These are phyloP conservation scores for Pampus argenteus DNA, from an alignment of 2,797 vertebrate species.

Conservation along the genomic window DNA sequence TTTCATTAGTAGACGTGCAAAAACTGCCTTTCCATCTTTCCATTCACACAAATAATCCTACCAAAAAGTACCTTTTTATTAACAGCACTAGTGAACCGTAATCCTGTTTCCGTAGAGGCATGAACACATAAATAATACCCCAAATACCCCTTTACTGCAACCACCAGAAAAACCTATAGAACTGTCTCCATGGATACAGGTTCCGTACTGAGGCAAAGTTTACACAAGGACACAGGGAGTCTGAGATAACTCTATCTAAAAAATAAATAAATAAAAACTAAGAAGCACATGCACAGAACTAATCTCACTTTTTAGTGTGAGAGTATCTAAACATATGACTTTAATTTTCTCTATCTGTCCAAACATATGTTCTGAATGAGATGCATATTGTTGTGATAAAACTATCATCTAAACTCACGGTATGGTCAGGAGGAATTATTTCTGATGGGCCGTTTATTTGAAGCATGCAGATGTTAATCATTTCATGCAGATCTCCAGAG, in stretches of 20 bases:
- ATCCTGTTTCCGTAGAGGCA: constrained; percentile 1
- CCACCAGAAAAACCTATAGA: not conserved
- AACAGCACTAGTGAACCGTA: not conserved
- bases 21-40: not conserved
- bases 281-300: not conserved
- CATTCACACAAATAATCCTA: not conserved
- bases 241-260: not conserved
- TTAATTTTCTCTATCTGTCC: not conserved
- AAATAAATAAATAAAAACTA: too few species aligned
- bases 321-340: not conserved
- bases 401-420: not conserved
- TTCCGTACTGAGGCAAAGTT: not conserved
- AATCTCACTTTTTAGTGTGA: not conserved
- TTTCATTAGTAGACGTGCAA: not conserved
- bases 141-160: constrained; percentile 1
- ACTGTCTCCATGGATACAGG: constrained; percentile 17
- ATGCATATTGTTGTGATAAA: not conserved
- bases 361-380: constrained; percentile 1
- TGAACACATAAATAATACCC: too few species aligned
- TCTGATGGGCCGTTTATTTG: constrained; percentile 15
- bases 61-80: not conserved
- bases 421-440: constrained; percentile 16
- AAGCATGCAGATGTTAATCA: constrained; percentile 34
- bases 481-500: constrained; percentile 2
- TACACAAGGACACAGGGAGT: not conserved